Evolutionary conservation across 2,113 vertebrate genomes (phyloP), one percentile per base, ranked within the genome.

Genomic region (Bombycilla garrulus): DNA sequence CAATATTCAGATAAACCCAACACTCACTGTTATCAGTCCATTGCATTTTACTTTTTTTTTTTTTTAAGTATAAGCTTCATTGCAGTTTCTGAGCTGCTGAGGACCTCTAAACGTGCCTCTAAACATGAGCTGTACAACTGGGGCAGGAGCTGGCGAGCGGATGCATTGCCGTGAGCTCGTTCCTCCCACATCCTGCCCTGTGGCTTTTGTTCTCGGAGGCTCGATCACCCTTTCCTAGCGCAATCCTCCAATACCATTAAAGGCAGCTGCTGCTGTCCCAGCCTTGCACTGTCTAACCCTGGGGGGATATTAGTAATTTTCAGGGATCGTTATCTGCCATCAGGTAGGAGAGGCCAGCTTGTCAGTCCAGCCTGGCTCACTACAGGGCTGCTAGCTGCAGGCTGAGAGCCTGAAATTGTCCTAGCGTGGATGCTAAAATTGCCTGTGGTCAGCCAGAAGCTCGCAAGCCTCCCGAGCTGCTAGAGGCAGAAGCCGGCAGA

Each of bases 241-340:
- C 40, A n/a, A 76, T 69, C 54, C 64, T 93, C 81, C 2, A 6
- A 61, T 77, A 83, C 85, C 88, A 81, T 94, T 97, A 95, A 86
- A 86, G 72, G 65, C 72, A 88, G 62, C 44, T n/a, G 4, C 81
- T 5, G 14, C 64, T 82, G 11, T 70, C 44, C 67, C 53, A 89
- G 79, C 81, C 62, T 67, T 62, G 66, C 4, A 4, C 19, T 92
- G 53, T 82, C 66, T 62, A 74, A 42, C 82, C 95, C 93, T 67
- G 61, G 24, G 86, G 95, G 86, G 13, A 88, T 93, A 82, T 96
- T 93, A 90, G 93, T 96, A 95, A 92, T 96, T 95, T 93, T 48
- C 76, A 81, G 86, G 62, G 88, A 96, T 97, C 90, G 19, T 96
- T 97, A 96, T 95, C 88, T 92, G 86, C 88, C 90, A 83, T 95